Base-by-base conservation (phyloP, 2,113 vertebrate genomes). In the Pituophis catenifer region DNA sequence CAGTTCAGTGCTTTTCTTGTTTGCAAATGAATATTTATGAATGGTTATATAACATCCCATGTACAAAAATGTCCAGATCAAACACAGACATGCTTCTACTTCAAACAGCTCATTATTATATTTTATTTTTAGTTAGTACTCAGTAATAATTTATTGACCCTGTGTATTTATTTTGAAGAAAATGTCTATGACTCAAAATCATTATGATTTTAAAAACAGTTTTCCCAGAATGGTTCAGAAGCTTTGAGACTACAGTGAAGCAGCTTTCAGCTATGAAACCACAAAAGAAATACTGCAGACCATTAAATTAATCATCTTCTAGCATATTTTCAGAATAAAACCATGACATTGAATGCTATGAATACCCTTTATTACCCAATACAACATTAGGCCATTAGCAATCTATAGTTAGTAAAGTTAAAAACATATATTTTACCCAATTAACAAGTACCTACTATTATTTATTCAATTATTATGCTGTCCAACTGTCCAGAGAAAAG, bases 211-310 rank as follows among this genome's bases (percentile, higher is more conserved):
- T 44, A 87, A 87, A 23, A 53, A 90, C 57, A 54, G 26, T 59
- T 65, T 48, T 48, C n/a, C 48, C 11, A 48, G 52, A 29, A 8
- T 81, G 5, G 23, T n/a, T 38, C 29, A 50, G 29, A 54, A 85
- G 44, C 53, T 86, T 95, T 96, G 55, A 95, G 90, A 54, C 94
- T 1, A 57, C 24, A 88, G 24, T 29, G 58, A 65, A 59, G 89
- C 89, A 94, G 11, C 26, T 53, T 92, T 75, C 21, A 81, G 75
- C 75, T 94, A 62, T 62, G 89, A 50, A 95, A 57, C 17, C 89
- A 93, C 9, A 1, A 19, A 87, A 95, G 70, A 90, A 94, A 96
- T 93, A 95, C 70, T 75, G 55, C n/a, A 86, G 55, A 88, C 90
- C 92, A 58, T 54, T 1, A 1, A 53, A 92, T 93, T 55, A 53